Evolutionary conservation across 2,113 vertebrate species (phyloP), one percentile per base, ranked within the genome.

Genomic region (Oriolus oriolus): DNA sequence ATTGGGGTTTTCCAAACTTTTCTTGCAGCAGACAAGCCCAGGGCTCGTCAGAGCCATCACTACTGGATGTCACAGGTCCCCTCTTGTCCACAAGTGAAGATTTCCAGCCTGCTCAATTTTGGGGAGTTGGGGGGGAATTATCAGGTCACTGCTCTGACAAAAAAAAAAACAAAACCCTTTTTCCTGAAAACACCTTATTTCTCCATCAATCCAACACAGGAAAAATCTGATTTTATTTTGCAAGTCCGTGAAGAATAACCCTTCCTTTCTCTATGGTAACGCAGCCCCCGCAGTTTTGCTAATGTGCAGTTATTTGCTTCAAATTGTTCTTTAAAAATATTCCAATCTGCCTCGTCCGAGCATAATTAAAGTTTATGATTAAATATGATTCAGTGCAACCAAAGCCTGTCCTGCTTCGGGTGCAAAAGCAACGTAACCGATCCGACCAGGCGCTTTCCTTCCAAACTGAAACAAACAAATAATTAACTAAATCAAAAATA

Each of bases 31-130:
- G 28, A 13, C 3, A 35, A 64, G 9, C 13, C 74, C 16, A 3
- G 35, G 42, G n/a, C 22, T 63, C 2, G 0, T 9, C 7, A 5
- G 37, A 54, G 10, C 47, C 28, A 3, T 39, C 3, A 2, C 6
- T 33, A 16, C n/a, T 1, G 42, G 50, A 9, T 6, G 3, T 10
- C 53, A 26, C 65, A 18, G 21, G 39, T 33, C 44, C 37, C 31
- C 52, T 30, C 28, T 57, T n/a, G 21, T 9, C 33, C 33, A 57
- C 9, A 3, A 4, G 1, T 4, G 4, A 39, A 39, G 31, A 26
- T 27, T 41, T 23, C 12, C 52, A 79, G 12, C 21, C 39, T 13
- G 7, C 1, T 7, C 8, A 6, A 2, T n/a, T 33, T 6, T 11
- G 19, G 23, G 7, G 6, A 3, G 4, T 1, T 86, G 9, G 1